phyloP scores from a whole-genome alignment of 2,888 invertebrate genomes.

The Drosophila austrosaltans region DNA sequence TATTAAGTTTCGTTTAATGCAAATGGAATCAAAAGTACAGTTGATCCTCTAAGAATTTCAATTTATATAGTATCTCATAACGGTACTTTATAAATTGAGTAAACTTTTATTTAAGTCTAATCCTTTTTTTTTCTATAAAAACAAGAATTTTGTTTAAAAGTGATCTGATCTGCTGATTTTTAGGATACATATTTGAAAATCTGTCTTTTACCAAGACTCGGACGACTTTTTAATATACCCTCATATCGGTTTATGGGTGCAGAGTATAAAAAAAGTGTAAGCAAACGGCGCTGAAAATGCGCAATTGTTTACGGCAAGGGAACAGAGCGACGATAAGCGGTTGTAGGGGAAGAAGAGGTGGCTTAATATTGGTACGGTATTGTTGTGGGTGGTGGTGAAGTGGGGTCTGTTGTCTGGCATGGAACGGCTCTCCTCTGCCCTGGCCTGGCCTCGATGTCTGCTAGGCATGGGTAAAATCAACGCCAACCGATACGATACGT shows the following conservation, averaged over 20 bases:
- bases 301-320: conserved; percentile 71
- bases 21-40: too few species aligned
- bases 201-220: too few species aligned
- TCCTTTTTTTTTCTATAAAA: too few species aligned
- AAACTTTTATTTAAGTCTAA: too few species aligned
- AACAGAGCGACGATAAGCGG: not conserved
- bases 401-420: conserved; percentile 33
- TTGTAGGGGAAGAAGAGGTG: not conserved
- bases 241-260: not conserved
- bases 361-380: not conserved
- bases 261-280: conserved; percentile 57
- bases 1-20: too few species aligned
- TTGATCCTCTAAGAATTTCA: too few species aligned
- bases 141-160: too few species aligned
- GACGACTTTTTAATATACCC: not conserved
- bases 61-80: too few species aligned
- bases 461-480: conserved; percentile 75
- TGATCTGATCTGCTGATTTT: too few species aligned
- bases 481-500: conserved; percentile 53
- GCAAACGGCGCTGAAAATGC: conserved; percentile 76
- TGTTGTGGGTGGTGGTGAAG: not conserved
- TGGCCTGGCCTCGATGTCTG: conserved; percentile 56
- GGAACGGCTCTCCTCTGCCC: too few species aligned
- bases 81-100: too few species aligned
- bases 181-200: too few species aligned